These are phyloP conservation scores for Meloe dianella DNA, from an alignment of 2,888 invertebrate genomes.

Conservation along the genomic window DNA sequence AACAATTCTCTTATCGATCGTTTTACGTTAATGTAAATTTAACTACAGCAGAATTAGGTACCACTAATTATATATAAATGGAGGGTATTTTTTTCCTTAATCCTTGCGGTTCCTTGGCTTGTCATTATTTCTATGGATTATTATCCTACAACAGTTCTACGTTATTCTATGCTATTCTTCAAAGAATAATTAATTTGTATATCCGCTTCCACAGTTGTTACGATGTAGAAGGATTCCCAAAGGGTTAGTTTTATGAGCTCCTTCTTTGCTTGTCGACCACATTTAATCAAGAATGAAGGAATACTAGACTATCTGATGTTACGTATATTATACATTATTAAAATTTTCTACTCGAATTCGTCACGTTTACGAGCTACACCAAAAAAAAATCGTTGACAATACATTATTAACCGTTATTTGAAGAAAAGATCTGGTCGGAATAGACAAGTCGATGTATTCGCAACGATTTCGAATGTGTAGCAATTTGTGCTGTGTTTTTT, in stretches of 20 bases:
- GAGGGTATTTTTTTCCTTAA: background rate
- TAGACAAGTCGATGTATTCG: background rate
- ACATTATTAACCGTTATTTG: conserved; percentile 36
- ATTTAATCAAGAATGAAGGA: conserved; percentile 12
- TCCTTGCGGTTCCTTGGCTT: background rate
- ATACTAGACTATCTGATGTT: background rate
- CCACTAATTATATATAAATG: background rate
- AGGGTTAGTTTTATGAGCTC: conserved; percentile 11
- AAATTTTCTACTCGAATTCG: conserved; percentile 47
- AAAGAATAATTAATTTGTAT: conserved; percentile 13
- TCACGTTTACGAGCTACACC: conserved; percentile 50
- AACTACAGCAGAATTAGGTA: background rate
- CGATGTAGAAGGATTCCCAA: background rate
- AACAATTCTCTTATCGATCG: background rate
- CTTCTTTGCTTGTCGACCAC: background rate
- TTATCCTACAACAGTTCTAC: conserved; percentile 7
- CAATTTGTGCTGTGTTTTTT: background rate
- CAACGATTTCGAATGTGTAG: background rate
- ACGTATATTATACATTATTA: conserved; percentile 43
- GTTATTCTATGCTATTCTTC: background rate
- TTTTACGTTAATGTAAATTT: too few species aligned
- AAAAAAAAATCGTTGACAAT: conserved; percentile 44
- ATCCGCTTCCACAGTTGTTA: conserved; percentile 3
- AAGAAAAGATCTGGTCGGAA: background rate
- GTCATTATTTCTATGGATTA: conserved; percentile 1